These are phyloP conservation scores for Dermolepida albohirtum DNA, from an alignment of 2,888 invertebrate genomes.

Conservation along the genomic window DNA sequence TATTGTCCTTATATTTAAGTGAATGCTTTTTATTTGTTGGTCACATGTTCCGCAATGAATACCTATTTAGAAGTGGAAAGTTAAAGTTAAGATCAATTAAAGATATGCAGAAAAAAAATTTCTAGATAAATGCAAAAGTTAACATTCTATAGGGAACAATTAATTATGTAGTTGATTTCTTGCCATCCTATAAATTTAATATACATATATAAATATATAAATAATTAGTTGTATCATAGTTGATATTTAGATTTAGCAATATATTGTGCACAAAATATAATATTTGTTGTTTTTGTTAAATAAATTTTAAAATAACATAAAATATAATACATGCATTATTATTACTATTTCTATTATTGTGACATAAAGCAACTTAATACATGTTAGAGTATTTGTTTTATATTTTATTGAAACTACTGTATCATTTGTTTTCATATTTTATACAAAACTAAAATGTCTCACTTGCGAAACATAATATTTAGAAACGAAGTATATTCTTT, in stretches of 20 bases:
- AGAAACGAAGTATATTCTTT: no score
- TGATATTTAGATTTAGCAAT: slow-evolving; percentile 55
- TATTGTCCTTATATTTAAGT: slow-evolving; percentile 23
- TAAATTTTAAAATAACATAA: slow-evolving; percentile 46
- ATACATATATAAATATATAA: slow-evolving; percentile 37
- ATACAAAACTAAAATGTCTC: background rate
- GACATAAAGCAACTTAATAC: slow-evolving; percentile 41
- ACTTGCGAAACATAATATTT: background rate
- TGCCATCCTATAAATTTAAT: slow-evolving; percentile 47
- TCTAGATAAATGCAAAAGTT: slow-evolving; percentile 43
- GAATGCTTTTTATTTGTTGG: slow-evolving; percentile 20
- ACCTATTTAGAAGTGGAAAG: slow-evolving; percentile 7
- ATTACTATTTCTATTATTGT: no score
- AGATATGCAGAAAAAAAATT: slow-evolving; percentile 24
- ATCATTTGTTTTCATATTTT: background rate
- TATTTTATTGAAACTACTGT: slow-evolving; percentile 44
- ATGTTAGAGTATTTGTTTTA: slow-evolving; percentile 48
- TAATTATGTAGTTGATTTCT: slow-evolving; percentile 48
- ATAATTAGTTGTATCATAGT: slow-evolving; percentile 30
- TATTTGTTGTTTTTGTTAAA: slow-evolving; percentile 55
- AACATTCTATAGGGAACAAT: slow-evolving; percentile 51
- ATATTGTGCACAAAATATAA: slow-evolving; percentile 58
- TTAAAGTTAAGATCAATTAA: slow-evolving; percentile 31
- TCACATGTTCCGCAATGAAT: slow-evolving; percentile 25
- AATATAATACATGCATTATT: slow-evolving; percentile 27